Evolutionary conservation across 2,888 invertebrate genomes (phyloP), one percentile per base, ranked within the genome.

Genomic region (Leptinotarsa tumamoca): DNA sequence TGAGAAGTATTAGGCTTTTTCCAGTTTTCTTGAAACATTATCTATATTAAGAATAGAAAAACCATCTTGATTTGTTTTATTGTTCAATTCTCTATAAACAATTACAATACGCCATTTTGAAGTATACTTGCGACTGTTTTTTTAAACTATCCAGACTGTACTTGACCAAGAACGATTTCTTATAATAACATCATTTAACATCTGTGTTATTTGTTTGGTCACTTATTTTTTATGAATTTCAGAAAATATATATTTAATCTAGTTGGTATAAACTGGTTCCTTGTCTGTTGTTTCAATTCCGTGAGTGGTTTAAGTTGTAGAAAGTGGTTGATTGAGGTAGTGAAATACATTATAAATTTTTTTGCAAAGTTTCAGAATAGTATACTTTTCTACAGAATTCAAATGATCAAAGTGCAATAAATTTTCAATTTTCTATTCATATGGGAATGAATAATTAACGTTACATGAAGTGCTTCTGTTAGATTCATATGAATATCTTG

Each of bases 51-150:
- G 67, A 50, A 72, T 58, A 17, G 33, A 3, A 21, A 67, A 67
- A 1, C 18, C 3, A n/a, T 54, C 54, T 27, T 70, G 54, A 58
- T 4, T 58, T 71, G 71, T 71, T 61, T 58, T 1, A 27, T 15
- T 27, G 10, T 71, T 71, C 7, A 71, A 21, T 56, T 71, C 43
- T 71, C 71, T 61, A 33, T 67, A 58, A 21, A 4, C 66, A n/a
- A 66, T 67, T 14, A 61, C 61, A 43, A 61, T 67, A 17, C 72
- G 21, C 52, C 52, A 68, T 67, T 74, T 74, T 68, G 33, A 4
- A 74, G 27, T 10, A 54, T 63, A 67, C 67, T 63, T 23, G 77
- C 74, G 49, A 71, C 73, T 43, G 70, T 27, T 67, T 70, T 73
- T 61, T 76, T 76, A 21, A 54, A 54, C 54, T 7, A 54, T 54